These are phyloP conservation scores for Cherax quadricarinatus DNA, from an alignment of 1,140 invertebrate genomes.

Conservation along the genomic window DNA sequence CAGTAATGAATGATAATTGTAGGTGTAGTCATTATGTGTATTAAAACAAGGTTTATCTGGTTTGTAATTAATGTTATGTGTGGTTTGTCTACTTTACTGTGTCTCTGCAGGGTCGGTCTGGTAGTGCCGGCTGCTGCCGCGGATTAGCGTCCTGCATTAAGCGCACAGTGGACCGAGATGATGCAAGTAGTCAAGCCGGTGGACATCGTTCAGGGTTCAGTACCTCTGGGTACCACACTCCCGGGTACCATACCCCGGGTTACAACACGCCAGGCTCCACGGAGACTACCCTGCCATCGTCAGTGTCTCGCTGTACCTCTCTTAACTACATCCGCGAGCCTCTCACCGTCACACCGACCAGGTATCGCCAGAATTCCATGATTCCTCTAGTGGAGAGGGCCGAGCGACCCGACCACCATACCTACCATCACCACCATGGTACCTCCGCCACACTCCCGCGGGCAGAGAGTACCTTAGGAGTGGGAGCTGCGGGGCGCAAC, in stretches of 20 bases:
- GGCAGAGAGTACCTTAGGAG: slow-evolving; percentile 67
- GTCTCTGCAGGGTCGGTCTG: slow-evolving; percentile 7
- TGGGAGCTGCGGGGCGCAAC: slow-evolving; percentile 65
- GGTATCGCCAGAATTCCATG: slow-evolving; percentile 73
- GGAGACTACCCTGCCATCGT: slow-evolving; percentile 86
- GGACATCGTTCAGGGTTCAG: slow-evolving; percentile 74
- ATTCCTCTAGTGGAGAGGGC: slow-evolving; percentile 77
- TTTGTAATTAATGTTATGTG: too few relatives aligned
- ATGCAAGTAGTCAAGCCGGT: slow-evolving; percentile 79
- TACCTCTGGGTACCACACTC: slow-evolving; percentile 79
- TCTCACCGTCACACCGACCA: slow-evolving; percentile 78
- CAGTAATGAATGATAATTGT: too few relatives aligned
- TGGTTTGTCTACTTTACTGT: not conserved
- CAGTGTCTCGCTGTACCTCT: slow-evolving; percentile 88
- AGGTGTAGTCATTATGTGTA: too few relatives aligned
- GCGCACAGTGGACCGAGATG: slow-evolving; percentile 81
- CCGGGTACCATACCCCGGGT: slow-evolving; percentile 82
- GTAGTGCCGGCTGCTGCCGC: slow-evolving; percentile 79
- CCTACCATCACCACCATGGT: slow-evolving; percentile 74
- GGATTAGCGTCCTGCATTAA: slow-evolving; percentile 77
- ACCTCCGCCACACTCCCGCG: slow-evolving; percentile 68
- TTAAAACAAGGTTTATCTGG: too few relatives aligned
- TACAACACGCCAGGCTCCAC: slow-evolving; percentile 86
- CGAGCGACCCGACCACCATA: slow-evolving; percentile 76
- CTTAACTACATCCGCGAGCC: slow-evolving; percentile 88